Evolutionary conservation across 2,888 invertebrate genomes (phyloP), one percentile per base, ranked within the genome.

Genomic region (Dascillus cervinus): DNA sequence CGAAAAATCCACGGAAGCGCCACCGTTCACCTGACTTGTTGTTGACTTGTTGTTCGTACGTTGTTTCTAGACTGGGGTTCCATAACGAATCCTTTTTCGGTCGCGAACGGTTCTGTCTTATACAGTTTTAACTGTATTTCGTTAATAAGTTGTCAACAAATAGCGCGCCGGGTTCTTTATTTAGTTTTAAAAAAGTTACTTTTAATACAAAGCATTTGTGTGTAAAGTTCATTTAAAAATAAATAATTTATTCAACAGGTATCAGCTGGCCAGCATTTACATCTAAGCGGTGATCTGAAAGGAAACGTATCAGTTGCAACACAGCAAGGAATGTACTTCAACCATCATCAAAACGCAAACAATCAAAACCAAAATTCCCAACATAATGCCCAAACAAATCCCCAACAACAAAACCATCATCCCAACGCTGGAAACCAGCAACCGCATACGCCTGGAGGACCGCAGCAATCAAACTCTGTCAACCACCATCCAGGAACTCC

Each of bases 241-340:
- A 20, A 17, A 6, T 32, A 6, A 13, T 12, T 28, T 14, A 8
- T 9, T 36, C 51, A 53, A 13, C 62, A 88, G 87, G 87, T 88
- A 49, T 85, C 86, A 2, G 84, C 87, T 49, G 88, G 87, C 14
- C 90, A 90, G 64, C 87, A 86, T 57, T 77, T 87, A 72, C 81
- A 83, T 63, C 71, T 85, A 49, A 78, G 77, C 52, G 77, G 82
- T 45, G 80, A 79, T 46, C 68, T 80, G 48, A 79, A 79, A 56
- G 75, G 77, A 50, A 80, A 78, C 39, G 82, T 86, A 28, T 82
- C 84, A 2, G 82, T 86, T 34, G 85, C 85, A n/a, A 79, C 85
- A 13, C 86, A 87, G 60, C 87, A 87, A 62, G 84, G 85, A 49
- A 81, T 87, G 72, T 86, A 83, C 67, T 79, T 79, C 55, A 69